Conservation (phyloP, 1,140 invertebrate genomes). For the Heliconius nattereri region DNA sequence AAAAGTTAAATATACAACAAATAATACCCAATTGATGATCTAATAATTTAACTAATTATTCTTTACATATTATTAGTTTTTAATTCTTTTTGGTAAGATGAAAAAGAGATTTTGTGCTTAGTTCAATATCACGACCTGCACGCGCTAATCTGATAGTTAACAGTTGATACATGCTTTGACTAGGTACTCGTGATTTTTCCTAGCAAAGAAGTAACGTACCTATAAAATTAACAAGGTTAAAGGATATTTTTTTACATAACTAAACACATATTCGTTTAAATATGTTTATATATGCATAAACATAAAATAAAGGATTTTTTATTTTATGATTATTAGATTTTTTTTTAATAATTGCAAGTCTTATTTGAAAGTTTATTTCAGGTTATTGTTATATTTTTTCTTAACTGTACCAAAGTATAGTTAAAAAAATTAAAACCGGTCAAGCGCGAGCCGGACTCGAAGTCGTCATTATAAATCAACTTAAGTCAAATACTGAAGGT, state of each 20-base stretch:
- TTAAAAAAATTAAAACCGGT: too few relatives aligned
- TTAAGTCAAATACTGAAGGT: too few relatives aligned
- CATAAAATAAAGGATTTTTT: background rate
- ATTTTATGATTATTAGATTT: too few relatives aligned
- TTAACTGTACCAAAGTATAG: too few relatives aligned
- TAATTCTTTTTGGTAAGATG: background rate
- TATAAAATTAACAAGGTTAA: background rate
- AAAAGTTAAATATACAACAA: background rate
- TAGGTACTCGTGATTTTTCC: background rate
- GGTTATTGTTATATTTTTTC: too few relatives aligned
- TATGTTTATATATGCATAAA: background rate
- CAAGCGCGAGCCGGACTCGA: too few relatives aligned
- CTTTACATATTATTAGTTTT: background rate
- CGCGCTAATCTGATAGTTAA: slow-evolving; percentile 34
- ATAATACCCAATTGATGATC: background rate
- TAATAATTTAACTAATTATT: background rate
- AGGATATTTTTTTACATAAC: background rate
- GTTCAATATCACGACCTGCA: slow-evolving; percentile 68
- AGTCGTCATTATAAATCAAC: too few relatives aligned
- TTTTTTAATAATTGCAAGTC: too few relatives aligned
- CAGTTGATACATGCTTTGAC: background rate
- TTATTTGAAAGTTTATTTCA: too few relatives aligned
- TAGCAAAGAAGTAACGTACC: slow-evolving; percentile 2
- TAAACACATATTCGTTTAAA: background rate
- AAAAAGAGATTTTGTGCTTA: slow-evolving; percentile 26